These are phyloP conservation scores for Anguilla megastoma DNA, from an alignment of 2,797 vertebrate species.

Conservation along the genomic window DNA sequence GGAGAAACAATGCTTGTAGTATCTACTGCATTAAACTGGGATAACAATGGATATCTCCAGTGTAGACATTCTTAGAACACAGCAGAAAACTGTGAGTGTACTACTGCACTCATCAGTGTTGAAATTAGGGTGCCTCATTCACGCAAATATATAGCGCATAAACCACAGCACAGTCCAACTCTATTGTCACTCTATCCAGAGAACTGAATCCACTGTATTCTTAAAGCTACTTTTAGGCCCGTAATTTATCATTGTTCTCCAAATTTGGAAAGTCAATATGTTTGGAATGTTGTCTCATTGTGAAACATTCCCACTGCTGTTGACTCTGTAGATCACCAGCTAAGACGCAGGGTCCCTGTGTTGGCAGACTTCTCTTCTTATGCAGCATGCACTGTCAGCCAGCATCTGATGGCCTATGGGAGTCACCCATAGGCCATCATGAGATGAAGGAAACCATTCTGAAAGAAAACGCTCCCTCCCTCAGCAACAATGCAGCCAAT, in stretches of 20 bases:
- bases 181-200: background rate
- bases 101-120: background rate
- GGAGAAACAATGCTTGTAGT: background rate
- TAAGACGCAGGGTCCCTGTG: background rate
- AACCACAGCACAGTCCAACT: background rate
- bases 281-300: background rate
- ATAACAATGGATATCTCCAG: background rate
- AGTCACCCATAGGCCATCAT: background rate
- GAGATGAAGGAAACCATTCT: background rate
- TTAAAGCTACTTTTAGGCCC: too few relatives aligned
- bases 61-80: background rate
- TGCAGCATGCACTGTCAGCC: background rate
- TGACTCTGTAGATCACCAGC: too few relatives aligned
- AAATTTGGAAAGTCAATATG: background rate
- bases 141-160: background rate
- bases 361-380: background rate
- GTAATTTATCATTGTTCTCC: background rate
- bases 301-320: background rate
- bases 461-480: background rate
- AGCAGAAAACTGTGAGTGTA: background rate
- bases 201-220: background rate
- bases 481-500: background rate
- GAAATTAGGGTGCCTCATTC: background rate
- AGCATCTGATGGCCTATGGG: background rate
- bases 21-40: background rate